Conservation (phyloP, 2,888 invertebrate genomes). For the Cosmorhoe ocellata region DNA sequence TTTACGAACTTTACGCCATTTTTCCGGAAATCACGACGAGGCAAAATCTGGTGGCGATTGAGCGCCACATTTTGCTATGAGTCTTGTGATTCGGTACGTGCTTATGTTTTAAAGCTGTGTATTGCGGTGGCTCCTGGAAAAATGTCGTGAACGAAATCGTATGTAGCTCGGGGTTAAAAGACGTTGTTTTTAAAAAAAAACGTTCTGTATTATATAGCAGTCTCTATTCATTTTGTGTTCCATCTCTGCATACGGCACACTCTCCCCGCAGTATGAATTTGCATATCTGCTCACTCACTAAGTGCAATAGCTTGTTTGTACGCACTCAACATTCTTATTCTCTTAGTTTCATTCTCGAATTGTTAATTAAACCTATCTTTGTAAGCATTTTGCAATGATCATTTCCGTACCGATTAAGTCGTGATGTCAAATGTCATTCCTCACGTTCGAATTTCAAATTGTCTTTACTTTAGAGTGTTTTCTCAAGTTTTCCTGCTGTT, state of each 20-base stretch:
- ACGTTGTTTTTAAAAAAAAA: too few species aligned
- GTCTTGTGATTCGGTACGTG: too few species aligned
- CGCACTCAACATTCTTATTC: conserved; percentile 71
- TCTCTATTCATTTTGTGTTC: conserved; percentile 43
- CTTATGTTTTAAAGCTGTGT: too few species aligned
- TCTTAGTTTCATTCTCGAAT: conserved; percentile 35
- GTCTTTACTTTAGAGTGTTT: conserved; percentile 1
- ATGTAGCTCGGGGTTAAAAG: too few species aligned
- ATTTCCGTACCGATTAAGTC: conserved; percentile 2
- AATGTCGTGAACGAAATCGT: too few species aligned
- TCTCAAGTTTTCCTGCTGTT: conserved; percentile 8
- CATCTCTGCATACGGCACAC: conserved; percentile 62
- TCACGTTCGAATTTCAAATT: not conserved
- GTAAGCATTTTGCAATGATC: conserved; percentile 3
- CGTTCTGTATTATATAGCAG: too few species aligned
- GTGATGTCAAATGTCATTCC: conserved; percentile 5
- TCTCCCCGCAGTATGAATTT: conserved; percentile 70
- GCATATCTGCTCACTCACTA: conserved; percentile 76
- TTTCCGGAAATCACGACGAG: too few species aligned
- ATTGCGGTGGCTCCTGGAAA: too few species aligned
- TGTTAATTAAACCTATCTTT: conserved; percentile 29
- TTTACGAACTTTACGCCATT: too few species aligned
- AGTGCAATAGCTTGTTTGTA: conserved; percentile 80
- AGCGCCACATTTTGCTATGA: too few species aligned
- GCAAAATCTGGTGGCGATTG: too few species aligned